A percentile compares a stretch with the other conserved stretches of the same genome.
Conservation (phyloP, 2,113 vertebrate species). For the Sakesphorus luctuosus region DNA sequence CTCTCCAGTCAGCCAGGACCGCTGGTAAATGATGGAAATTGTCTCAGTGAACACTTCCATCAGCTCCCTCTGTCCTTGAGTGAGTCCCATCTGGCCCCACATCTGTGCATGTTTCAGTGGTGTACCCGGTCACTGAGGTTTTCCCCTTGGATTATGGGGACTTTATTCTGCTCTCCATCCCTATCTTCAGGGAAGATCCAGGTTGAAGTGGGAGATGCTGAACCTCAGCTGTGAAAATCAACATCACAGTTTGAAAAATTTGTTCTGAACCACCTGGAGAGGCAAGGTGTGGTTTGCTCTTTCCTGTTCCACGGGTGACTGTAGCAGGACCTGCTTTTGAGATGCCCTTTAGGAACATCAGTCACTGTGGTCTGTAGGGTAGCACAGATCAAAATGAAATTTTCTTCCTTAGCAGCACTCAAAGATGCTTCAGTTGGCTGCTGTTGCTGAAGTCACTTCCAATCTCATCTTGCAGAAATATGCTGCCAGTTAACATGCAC, state of each 20-base stretch:
- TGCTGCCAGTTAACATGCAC: neutral
- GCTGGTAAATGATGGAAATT: neutral
- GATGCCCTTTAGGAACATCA: neutral
- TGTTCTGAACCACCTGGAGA: neutral
- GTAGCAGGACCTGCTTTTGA: neutral
- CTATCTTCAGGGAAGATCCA: neutral
- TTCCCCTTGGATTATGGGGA: neutral
- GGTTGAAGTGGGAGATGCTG: neutral
- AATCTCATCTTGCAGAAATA: neutral
- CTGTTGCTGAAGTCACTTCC: conserved; percentile 2
- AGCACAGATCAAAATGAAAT: neutral
- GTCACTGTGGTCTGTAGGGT: neutral
- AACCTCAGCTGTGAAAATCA: neutral
- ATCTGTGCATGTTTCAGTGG: neutral
- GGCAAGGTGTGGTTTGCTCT: neutral
- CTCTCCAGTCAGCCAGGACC: neutral
- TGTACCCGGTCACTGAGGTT: neutral
- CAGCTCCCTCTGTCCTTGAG: neutral
- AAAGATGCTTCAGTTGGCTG: neutral
- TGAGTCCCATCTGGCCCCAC: rapidly evolving
- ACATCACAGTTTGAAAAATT: neutral
- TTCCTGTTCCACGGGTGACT: neutral
- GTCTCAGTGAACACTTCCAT: neutral
- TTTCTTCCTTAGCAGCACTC: neutral
- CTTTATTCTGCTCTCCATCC: neutral